Base-by-base conservation (phyloP, 2,797 vertebrate genomes). In the Pelobates cultripes region DNA sequence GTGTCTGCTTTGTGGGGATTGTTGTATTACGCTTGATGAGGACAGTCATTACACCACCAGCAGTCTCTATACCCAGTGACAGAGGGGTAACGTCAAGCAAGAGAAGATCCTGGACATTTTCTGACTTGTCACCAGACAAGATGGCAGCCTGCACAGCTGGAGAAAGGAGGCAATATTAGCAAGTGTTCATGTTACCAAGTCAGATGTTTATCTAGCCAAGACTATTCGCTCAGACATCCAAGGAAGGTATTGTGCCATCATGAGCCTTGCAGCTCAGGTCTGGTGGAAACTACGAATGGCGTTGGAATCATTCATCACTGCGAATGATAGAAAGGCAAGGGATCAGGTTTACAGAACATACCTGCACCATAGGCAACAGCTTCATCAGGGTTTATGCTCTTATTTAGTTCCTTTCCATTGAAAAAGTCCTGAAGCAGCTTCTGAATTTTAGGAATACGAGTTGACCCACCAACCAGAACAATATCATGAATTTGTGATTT, bases 371-470 rank as follows among this genome's bases (percentile, higher is more conserved):
- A 99, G 0, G 97, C 97, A 6, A 99, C 97, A 0, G 97, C 97
- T 70, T 99, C 97, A 7, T 98, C 97, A 0, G 97, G 97, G 69
- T 99, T 98, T 82, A 99, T 99, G 87, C 96, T 98, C 92, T 98
- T 98, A 75, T 98, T 98, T 66, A 99, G 91, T 7, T 99, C 97
- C 15, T 98, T 99, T 28, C 97, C 97, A 0, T 97, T 98, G 89
- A 98, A 98, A 71, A 98, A 96, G 15, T 98, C 97, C 83, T 98
- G 96, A 4, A 99, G 92, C 60, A 98, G 94, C 4, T 97, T 98
- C 89, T 99, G 97, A 76, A 99, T 98, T 88, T 96, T 98, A 1
- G 96, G 97, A 78, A 99, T 98, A 9, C 96, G 95, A 0, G 96
- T 99, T 55, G 97, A 98, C 2, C 97, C 97, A 0, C 97, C 97